phyloP scores from a whole-genome alignment of 2,797 vertebrate species.

The Betta splendens region DNA sequence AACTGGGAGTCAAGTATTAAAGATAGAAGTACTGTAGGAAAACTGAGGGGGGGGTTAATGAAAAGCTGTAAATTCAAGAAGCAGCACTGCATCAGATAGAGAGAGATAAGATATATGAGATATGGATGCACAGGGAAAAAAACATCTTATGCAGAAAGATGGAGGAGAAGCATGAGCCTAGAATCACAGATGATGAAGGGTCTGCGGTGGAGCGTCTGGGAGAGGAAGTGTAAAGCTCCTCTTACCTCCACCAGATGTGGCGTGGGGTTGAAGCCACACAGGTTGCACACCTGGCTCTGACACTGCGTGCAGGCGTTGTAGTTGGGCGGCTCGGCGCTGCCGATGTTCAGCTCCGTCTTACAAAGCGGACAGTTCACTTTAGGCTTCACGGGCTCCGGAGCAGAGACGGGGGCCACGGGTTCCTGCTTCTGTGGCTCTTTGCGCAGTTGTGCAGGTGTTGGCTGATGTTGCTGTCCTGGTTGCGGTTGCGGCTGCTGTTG shows the following conservation, averaged over 20 bases:
- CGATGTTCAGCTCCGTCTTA: slow-evolving; percentile 93
- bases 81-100: not conserved
- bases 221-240: slow-evolving; percentile 2
- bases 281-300: slow-evolving; percentile 93
- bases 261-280: slow-evolving; percentile 97
- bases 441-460: slow-evolving; percentile 64
- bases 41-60: not conserved
- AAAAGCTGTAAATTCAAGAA: not conserved
- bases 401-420: slow-evolving; percentile 50
- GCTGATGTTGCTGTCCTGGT: slow-evolving; percentile 63
- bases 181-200: not conserved
- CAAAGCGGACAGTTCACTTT: slow-evolving; percentile 93
- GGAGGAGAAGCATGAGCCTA: not conserved
- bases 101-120: not conserved
- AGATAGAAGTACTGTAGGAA: too few relatives aligned
- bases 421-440: slow-evolving; percentile 65
- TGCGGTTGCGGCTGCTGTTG: too few relatives aligned
- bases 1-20: not conserved
- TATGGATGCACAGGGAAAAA: not conserved
- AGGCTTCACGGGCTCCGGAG: slow-evolving; percentile 84
- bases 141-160: not conserved
- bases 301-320: slow-evolving; percentile 96
- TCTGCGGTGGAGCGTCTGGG: slow-evolving; percentile 45
- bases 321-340: slow-evolving; percentile 87
- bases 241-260: slow-evolving; percentile 98